Base-by-base conservation (phyloP, 2,888 invertebrate species). In the Corythucha ciliata region DNA sequence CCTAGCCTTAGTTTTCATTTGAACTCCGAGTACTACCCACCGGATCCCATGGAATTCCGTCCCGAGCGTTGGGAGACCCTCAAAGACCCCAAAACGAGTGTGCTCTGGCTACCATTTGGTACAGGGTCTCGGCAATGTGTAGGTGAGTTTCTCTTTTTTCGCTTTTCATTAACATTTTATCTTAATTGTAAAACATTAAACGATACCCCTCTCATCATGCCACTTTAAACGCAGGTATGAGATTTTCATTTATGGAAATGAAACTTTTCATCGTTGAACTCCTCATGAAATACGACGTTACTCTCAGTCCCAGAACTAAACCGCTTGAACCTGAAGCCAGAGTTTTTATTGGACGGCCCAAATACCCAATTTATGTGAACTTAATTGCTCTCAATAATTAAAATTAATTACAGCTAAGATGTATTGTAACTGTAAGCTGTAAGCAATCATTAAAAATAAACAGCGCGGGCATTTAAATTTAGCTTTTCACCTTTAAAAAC, bases 211-310 rank as follows among this genome's bases (percentile, higher is more conserved):
- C 24, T 2, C 16, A 22, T n/a, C 7, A 6, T 26, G 20, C 24
- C 1, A 10, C 22, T 45, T 27, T 12, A 20, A 6, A 34, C 18
- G 2, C 24, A 51, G 51, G 51, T 8, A 51, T 51, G 51, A 33
- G 51, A 39, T 51, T 45, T 27, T 20, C 51, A n/a, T 36, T 51
- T 14, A 36, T 51, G 45, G 51, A 45, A n/a, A 51, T 51, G 51
- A 51, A 51, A 33, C 27, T 45, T 18, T 37, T 51, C 2, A 16
- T 51, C 10, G 51, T 37, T 37, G 46, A 51, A 37, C 37, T 51
- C 6, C 18, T 51, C 20, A 37, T 25, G 10, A 41, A 51, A 37
- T 51, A 41, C 45, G 36, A 51, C 22, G 20, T 49, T n/a, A 16
- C 41, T 4, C 22, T 41, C 40, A 49, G 41, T 20, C 12, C 41